Base-by-base conservation (phyloP, 2,113 vertebrate species). In the Oryzias melastigma region DNA sequence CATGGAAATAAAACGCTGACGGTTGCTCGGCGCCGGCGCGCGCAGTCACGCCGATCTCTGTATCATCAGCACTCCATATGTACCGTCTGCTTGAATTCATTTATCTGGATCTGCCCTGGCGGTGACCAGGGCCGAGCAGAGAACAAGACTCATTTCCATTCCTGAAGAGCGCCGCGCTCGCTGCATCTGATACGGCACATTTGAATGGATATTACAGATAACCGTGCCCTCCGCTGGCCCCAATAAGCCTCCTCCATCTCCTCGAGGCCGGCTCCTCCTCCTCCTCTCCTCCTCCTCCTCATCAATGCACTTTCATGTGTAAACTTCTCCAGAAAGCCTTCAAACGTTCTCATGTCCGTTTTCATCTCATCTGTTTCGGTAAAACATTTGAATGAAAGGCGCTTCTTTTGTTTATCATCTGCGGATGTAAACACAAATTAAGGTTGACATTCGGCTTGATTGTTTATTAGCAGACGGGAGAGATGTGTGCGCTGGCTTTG, bases 171-270 rank as follows among this genome's bases (percentile, higher is more conserved):
- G n/a, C 57, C 14, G 18, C 75, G 35, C 50, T 71, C 60, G 5
- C 70, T 64, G 69, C 79, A 87, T 90, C 85, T 75, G 87, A 87
- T 87, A 75, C 44, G 41, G 45, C 52, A 64, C 70, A 81, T 84
- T 81, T 85, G 78, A 88, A 88, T 87, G 85, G 82, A 84, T 85
- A 73, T 85, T 85, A 83, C 77, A 80, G 88, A 90, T 88, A 88
- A 83, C 85, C 70, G 80, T 88, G 88, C 73, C 83, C 84, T 87
- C 87, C 78, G 82, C 86, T 86, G 87, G 80, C 87, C 83, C 76
- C 84, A 87, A 85, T 85, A 85, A 84, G 67, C 72, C 64, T 75
- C 57, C 66, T 63, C 25, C 49, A 10, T 41, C 68, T 73, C 68
- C 62, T 70, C 43, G 5, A 10, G 29, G 68, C 27, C 58, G 14